These are phyloP conservation scores for Indicator maculatus DNA, from an alignment of 2,113 vertebrate species.

Conservation along the genomic window DNA sequence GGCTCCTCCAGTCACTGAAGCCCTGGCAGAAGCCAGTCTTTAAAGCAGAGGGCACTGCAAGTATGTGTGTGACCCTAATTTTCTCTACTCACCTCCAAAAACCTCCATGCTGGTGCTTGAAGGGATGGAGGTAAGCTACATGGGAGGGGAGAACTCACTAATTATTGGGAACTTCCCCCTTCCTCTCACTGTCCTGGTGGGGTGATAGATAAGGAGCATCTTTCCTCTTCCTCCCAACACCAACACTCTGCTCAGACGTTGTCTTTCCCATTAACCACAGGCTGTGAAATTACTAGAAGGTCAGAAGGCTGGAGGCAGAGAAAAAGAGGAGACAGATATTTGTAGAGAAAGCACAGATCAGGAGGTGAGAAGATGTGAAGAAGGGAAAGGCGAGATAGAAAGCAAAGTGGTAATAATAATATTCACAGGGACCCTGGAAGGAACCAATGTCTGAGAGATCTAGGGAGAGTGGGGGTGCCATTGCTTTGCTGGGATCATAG, in stretches of 20 bases:
- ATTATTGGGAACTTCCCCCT: background rate
- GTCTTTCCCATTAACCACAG: background rate
- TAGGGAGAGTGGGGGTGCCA: background rate
- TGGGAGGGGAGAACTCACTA: background rate
- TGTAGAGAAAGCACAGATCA: background rate
- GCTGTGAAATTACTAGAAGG: background rate
- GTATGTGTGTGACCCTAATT: rapidly evolving
- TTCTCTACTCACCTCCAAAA: background rate
- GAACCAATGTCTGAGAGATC: rapidly evolving
- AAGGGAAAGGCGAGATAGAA: background rate
- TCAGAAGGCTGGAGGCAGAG: background rate
- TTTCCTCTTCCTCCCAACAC: background rate
- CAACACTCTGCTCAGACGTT: background rate
- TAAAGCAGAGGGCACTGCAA: background rate
- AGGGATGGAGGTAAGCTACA: background rate
- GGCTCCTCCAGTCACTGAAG: background rate
- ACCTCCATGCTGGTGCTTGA: background rate
- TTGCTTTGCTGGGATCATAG: background rate
- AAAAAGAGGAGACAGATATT: background rate
- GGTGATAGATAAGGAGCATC: background rate
- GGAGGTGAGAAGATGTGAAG: background rate
- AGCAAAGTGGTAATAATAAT: background rate
- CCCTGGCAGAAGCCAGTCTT: background rate
- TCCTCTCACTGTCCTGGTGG: background rate
- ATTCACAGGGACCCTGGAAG: background rate